Base-by-base conservation (phyloP, 2,113 vertebrate species). In the Megaleporinus macrocephalus region DNA sequence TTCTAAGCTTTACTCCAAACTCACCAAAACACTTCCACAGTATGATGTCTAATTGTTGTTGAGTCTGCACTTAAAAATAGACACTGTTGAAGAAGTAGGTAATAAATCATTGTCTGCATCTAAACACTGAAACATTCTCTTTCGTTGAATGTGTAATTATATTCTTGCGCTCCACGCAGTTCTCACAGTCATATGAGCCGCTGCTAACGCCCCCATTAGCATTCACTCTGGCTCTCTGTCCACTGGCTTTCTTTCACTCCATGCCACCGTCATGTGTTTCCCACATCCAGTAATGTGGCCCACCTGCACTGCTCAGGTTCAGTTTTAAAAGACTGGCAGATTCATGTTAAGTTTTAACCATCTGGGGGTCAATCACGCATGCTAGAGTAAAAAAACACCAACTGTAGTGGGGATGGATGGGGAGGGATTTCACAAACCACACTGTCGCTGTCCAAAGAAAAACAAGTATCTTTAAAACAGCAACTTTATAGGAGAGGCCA, bases 101-200 rank as follows among this genome's bases (percentile, higher is more conserved):
- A 59, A 83, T 81, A 81, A 86, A 88, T 86, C 80, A 76, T 65
- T 57, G 55, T 73, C 51, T 41, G 62, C 71, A 66, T 76, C 70
- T 82, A 62, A 81, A 81, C 61, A 83, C 62, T 49, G 61, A 86
- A 55, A 79, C 77, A 13, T 30, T 71, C 79, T 78, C 80, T 77
- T 83, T 83, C 73, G 83, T 83, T 76, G 79, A 83, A 81, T 29
- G 74, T 44, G 78, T 81, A 86, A 86, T 81, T 83, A 80, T 66
- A 81, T 79, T 86, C 87, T 66, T 73, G 62, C 9, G 36, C 57
- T 79, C 72, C 77, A 80, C 76, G 76, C 76, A 47, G 66, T 79
- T 85, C 80, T 80, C 80, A 36, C 15, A 73, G 66, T 82, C 57
- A 75, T 83, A 83, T 83, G 49, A 63, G 55, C 59, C 20, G 30